phyloP scores from a whole-genome alignment of 2,888 invertebrate species.

The Eilema depressum region DNA sequence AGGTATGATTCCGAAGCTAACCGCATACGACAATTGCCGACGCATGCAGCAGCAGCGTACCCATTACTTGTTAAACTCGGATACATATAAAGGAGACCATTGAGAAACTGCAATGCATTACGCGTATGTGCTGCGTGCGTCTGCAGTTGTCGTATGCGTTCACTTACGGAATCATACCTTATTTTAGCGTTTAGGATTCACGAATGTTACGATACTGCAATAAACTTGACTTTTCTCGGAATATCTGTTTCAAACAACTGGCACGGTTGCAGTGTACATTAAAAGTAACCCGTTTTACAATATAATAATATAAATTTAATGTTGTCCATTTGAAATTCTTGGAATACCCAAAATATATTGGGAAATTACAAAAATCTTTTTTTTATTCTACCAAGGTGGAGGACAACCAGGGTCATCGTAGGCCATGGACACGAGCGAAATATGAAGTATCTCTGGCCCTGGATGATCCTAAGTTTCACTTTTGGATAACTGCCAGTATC shows the following conservation, averaged over 20 bases:
- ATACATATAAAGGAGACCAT: too few relatives aligned
- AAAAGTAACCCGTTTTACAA: neutral
- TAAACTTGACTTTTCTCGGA: constrained; percentile 34
- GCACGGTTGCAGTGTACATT: constrained; percentile 8
- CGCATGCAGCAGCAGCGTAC: too few relatives aligned
- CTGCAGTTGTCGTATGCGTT: too few relatives aligned
- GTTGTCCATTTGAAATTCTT: neutral
- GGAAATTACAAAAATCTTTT: neutral
- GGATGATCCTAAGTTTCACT: neutral
- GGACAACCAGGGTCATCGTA: neutral
- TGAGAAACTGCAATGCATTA: too few relatives aligned
- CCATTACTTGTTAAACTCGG: too few relatives aligned
- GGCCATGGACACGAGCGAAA: too few relatives aligned
- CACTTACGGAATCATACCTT: too few relatives aligned
- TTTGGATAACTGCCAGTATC: too few relatives aligned
- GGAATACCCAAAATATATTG: neutral
- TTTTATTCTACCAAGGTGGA: neutral
- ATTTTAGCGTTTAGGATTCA: constrained; percentile 24
- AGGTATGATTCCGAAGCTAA: too few relatives aligned
- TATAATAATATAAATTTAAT: constrained; percentile 18
- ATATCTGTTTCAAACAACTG: constrained; percentile 20
- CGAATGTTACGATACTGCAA: constrained; percentile 45
- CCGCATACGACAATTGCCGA: too few relatives aligned
- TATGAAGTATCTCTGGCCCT: too few relatives aligned
- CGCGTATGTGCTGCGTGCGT: too few relatives aligned